These are phyloP conservation scores for Chitala chitala DNA, from an alignment of 2,113 vertebrate species.

Conservation along the genomic window DNA sequence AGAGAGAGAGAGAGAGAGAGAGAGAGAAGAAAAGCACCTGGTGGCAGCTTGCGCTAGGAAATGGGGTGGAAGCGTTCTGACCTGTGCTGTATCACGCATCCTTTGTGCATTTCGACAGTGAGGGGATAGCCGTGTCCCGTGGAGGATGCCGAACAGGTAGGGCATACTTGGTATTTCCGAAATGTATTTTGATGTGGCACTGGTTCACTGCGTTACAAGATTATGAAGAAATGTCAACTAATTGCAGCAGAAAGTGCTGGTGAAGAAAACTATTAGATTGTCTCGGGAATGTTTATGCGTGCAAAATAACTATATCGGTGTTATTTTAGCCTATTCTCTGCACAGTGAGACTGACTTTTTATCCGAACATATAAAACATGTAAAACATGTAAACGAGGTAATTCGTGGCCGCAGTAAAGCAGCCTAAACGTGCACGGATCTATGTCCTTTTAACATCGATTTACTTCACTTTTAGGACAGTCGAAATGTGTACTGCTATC, in stretches of 20 bases:
- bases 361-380: too few relatives aligned
- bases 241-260: too few relatives aligned
- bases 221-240: too few relatives aligned
- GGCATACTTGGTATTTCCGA: background rate
- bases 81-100: constrained; percentile 42
- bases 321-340: too few relatives aligned
- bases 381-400: too few relatives aligned
- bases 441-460: background rate
- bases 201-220: too few relatives aligned
- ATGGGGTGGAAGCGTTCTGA: constrained; percentile 48
- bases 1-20: background rate
- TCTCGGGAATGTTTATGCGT: too few relatives aligned
- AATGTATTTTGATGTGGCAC: too few relatives aligned
- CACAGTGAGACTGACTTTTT: background rate
- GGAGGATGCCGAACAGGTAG: constrained; percentile 32
- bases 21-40: constrained; percentile 49
- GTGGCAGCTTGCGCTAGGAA: constrained; percentile 35
- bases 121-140: constrained; percentile 38
- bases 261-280: too few relatives aligned
- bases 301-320: too few relatives aligned
- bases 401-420: background rate
- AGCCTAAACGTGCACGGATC: background rate
- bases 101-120: constrained; percentile 27
- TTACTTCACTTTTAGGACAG: background rate
- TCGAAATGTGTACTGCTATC: background rate